These are phyloP conservation scores for Mactromeris polynyma DNA, from an alignment of 2,888 invertebrate genomes.

Conservation along the genomic window DNA sequence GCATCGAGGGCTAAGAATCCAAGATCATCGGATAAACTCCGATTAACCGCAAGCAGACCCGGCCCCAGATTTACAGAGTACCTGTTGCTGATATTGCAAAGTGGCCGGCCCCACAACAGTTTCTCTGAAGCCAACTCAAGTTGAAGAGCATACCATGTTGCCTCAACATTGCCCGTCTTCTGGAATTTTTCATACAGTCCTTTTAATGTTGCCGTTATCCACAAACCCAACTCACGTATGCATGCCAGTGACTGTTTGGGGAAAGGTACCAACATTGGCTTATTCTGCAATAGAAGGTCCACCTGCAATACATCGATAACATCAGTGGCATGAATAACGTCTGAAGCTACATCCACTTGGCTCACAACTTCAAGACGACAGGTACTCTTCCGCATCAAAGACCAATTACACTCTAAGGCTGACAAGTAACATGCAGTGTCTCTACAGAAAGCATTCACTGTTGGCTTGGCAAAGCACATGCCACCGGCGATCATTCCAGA, in stretches of 20 bases:
- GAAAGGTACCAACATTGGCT: conserved; percentile 21
- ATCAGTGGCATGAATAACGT: neutral
- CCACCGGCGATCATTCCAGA: neutral
- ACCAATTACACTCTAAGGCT: neutral
- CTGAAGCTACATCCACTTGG: neutral
- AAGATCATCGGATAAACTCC: conserved; percentile 10
- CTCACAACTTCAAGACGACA: conserved; percentile 19
- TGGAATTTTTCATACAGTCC: neutral
- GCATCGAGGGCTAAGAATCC: conserved; percentile 19
- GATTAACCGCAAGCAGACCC: neutral
- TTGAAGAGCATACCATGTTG: conserved; percentile 2
- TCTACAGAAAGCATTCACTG: neutral
- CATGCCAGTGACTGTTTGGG: neutral
- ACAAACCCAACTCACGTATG: neutral
- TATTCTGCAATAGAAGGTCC: neutral
- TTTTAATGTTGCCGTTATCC: neutral
- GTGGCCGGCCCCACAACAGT: conserved; percentile 24
- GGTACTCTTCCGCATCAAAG: neutral
- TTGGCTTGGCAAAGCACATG: neutral
- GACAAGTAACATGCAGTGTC: conserved; percentile 13
- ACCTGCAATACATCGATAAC: neutral
- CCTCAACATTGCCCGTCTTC: neutral
- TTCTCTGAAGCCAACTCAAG: conserved; percentile 25
- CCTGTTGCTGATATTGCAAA: neutral
- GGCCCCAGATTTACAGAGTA: conserved; percentile 28